Conservation (phyloP, 1,140 invertebrate species). For the Megalopta genalis region DNA sequence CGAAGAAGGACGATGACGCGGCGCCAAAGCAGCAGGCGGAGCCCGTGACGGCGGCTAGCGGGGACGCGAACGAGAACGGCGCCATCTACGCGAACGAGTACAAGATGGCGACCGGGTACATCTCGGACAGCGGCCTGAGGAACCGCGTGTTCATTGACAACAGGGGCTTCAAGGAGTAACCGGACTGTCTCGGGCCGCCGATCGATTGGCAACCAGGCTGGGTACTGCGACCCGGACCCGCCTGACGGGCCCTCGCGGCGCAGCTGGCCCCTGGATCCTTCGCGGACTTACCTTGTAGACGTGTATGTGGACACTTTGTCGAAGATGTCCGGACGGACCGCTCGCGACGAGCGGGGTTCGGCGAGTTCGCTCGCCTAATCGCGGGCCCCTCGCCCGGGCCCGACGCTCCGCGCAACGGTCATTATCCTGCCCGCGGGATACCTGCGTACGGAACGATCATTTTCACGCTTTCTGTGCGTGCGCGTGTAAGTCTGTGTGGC, state of each 20-base stretch:
- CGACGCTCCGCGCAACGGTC: too few species aligned
- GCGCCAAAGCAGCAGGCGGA: not conserved
- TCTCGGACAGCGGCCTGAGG: conserved; percentile 74
- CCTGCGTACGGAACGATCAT: not conserved
- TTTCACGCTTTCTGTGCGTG: conserved; percentile 17
- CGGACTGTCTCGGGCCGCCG: too few species aligned
- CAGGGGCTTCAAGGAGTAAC: conserved; percentile 52
- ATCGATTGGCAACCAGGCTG: too few species aligned
- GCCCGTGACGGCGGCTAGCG: conserved; percentile 35
- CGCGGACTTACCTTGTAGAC: not conserved
- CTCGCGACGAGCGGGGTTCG: too few species aligned
- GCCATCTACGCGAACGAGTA: conserved; percentile 72
- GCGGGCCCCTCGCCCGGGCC: too few species aligned
- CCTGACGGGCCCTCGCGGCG: too few species aligned
- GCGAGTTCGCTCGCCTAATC: not conserved
- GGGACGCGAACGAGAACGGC: conserved; percentile 41
- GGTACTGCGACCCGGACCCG: too few species aligned
- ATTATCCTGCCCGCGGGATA: not conserved
- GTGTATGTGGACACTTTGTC: not conserved
- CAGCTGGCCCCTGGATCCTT: too few species aligned
- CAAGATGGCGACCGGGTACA: conserved; percentile 77
- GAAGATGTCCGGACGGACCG: too few species aligned
- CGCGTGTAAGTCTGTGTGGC: not conserved
- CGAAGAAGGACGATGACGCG: conserved; percentile 54
- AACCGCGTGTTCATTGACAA: conserved; percentile 78